These are phyloP conservation scores for Pipa parva DNA, from an alignment of 2,113 vertebrate species.

Conservation along the genomic window DNA sequence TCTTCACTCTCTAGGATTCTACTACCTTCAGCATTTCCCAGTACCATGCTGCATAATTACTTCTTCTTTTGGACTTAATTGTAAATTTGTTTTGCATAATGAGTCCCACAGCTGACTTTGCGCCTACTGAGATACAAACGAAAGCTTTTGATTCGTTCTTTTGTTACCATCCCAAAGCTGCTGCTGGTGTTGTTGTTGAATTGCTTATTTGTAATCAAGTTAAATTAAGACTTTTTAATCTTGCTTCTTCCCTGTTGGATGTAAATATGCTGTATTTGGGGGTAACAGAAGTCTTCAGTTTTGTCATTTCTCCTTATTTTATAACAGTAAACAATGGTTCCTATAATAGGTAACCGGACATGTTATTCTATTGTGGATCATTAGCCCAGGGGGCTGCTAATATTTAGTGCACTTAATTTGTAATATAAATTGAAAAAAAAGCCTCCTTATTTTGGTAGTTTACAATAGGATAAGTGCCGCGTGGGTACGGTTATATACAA, in stretches of 20 bases:
- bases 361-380: no score
- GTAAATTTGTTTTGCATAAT: constrained; percentile 68
- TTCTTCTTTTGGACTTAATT: constrained; percentile 57
- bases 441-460: no score
- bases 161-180: neutral
- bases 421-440: no score
- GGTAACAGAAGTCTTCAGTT: neutral
- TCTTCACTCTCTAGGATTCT: constrained; percentile 43
- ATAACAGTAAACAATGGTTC: neutral
- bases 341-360: no score
- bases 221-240: constrained; percentile 22
- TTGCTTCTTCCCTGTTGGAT: neutral
- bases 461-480: no score
- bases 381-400: no score
- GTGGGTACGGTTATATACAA: no score
- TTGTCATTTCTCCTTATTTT: neutral
- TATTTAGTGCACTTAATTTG: no score
- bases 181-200: neutral
- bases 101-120: constrained; percentile 57
- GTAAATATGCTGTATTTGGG: neutral
- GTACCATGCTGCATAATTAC: constrained; percentile 55
- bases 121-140: constrained; percentile 49
- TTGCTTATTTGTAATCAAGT: constrained; percentile 40
- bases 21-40: constrained; percentile 54
- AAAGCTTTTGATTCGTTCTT: constrained; percentile 48